Conservation (phyloP, 2,797 vertebrate species). For the Platalea minor region DNA sequence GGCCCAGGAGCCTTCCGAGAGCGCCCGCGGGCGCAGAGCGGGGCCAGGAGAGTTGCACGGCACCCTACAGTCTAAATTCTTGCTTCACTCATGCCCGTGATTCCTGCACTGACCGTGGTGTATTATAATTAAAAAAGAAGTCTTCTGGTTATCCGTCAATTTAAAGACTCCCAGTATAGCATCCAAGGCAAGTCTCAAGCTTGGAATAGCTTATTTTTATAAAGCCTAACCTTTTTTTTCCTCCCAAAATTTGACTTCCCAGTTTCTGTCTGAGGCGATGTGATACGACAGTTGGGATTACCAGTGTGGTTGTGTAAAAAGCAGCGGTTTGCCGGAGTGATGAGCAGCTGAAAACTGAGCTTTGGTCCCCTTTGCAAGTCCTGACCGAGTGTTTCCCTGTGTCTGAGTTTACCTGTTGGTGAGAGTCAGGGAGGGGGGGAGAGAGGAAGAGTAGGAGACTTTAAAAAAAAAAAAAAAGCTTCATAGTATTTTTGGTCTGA, state of each 20-base stretch:
- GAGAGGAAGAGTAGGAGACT: slow-evolving; percentile 3
- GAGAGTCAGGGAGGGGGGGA: neutral
- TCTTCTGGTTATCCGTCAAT: neutral
- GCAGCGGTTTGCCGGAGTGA: neutral
- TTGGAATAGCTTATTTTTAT: neutral
- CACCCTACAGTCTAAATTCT: neutral
- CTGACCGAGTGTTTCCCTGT: neutral
- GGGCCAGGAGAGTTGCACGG: neutral
- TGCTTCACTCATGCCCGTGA: neutral
- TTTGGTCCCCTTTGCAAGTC: neutral
- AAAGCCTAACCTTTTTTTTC: neutral
- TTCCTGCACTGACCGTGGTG: neutral
- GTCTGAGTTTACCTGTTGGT: neutral
- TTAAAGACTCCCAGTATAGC: neutral
- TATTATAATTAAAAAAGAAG: neutral
- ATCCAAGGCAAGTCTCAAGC: neutral
- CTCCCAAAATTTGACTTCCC: neutral
- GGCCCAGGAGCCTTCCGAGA: neutral
- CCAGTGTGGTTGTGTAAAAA: neutral
- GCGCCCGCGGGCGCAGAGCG: accelerated
- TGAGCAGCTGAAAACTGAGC: neutral
- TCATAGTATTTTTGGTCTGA: neutral
- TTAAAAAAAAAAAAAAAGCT: neutral
- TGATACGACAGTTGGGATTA: neutral
- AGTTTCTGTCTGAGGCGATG: neutral